Conservation (phyloP, 2,113 vertebrate genomes). For the Ursus arctos region DNA sequence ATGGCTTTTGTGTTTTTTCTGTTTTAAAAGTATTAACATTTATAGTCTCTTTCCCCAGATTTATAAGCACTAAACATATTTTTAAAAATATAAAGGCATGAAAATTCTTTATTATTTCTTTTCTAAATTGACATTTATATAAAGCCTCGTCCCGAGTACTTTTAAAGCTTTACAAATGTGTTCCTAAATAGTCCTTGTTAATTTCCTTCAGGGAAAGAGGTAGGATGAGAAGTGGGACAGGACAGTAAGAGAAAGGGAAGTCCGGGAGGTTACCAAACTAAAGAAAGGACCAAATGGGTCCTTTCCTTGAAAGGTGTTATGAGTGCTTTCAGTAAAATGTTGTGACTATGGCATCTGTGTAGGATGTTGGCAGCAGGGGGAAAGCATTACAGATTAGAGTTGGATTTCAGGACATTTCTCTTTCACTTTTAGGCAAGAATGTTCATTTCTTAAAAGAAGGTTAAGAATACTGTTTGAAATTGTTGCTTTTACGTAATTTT, state of each 20-base stretch:
- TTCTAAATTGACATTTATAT: slow-evolving; percentile 15
- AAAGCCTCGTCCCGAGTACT: background rate
- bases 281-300: background rate
- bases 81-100: background rate
- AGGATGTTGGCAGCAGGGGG: background rate
- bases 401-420: background rate
- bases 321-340: background rate
- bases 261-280: background rate
- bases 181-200: background rate
- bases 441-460: slow-evolving; percentile 16
- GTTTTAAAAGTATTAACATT: background rate
- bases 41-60: background rate
- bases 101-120: background rate
- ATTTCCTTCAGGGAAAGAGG: background rate
- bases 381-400: background rate
- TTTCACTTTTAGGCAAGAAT: background rate
- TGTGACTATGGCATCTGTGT: background rate
- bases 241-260: background rate
- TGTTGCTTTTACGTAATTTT: background rate
- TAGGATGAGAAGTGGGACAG: background rate
- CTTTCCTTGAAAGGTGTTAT: background rate
- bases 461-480: background rate
- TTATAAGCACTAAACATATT: background rate
- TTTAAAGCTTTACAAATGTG: background rate
- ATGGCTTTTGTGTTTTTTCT: background rate